phyloP scores from a whole-genome alignment of 2,113 vertebrate species.

The Leptobrachium leishanense region DNA sequence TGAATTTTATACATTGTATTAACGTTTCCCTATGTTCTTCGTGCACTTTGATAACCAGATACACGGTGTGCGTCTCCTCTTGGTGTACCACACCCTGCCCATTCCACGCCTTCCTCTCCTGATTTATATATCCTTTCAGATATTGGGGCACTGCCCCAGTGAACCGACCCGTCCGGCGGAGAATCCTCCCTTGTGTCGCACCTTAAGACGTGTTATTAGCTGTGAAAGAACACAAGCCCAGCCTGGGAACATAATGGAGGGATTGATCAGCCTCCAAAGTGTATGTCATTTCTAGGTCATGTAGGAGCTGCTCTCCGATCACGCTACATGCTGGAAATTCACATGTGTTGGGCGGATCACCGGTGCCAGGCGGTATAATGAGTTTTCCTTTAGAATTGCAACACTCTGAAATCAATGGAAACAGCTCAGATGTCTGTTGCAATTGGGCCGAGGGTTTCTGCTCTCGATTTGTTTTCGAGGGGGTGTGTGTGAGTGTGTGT shows the following conservation, averaged over 20 bases:
- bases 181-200: not conserved
- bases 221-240: not conserved
- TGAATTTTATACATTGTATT: no score
- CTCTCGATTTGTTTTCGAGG: no score
- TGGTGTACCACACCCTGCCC: constrained; percentile 33
- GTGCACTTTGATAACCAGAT: no score
- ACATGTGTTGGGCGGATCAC: constrained; percentile 1
- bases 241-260: no score
- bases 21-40: no score
- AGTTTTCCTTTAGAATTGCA: not conserved
- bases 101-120: not conserved
- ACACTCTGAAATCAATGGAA: no score
- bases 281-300: not conserved
- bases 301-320: not conserved
- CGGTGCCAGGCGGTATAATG: not conserved
- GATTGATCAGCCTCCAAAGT: not conserved
- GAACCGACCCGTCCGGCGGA: not conserved
- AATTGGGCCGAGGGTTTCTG: no score
- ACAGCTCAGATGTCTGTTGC: no score
- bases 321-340: not conserved
- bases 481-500: no score
- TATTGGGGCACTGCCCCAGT: constrained; percentile 1
- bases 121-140: not conserved
- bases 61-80: constrained; percentile 5
- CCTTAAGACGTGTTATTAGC: not conserved